Evolutionary conservation across 2,113 vertebrate genomes (phyloP).

Genomic region (Prinia subflava): DNA sequence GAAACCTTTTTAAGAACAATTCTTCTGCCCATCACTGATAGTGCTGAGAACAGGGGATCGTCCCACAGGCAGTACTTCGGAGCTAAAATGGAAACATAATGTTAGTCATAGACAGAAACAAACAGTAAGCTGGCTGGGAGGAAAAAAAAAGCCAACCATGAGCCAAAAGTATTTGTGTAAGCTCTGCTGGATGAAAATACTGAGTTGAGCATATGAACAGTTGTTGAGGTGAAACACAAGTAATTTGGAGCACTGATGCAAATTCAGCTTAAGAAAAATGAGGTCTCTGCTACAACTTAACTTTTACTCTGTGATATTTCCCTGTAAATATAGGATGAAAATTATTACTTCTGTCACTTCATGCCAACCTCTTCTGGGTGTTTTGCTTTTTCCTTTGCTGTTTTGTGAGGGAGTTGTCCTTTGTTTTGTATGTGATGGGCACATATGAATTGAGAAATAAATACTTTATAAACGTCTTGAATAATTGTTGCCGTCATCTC

Average conservation of each 20-base stretch:
- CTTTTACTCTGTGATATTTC: not conserved
- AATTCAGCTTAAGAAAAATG: not conserved
- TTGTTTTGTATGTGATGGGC: not conserved
- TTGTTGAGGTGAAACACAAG: not conserved
- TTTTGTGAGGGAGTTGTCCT: not conserved
- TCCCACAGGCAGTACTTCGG: not conserved
- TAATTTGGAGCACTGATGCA: not conserved
- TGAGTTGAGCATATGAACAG: not conserved
- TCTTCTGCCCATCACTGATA: not conserved
- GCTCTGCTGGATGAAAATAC: not conserved
- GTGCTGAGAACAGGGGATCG: not conserved
- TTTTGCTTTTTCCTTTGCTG: not conserved
- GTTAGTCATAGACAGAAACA: not conserved
- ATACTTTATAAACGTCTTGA: not conserved
- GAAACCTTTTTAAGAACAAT: not conserved
- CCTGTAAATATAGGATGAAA: not conserved
- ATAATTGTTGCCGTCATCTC: not conserved
- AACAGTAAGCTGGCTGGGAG: not conserved
- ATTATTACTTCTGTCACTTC: not conserved
- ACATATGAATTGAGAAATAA: not conserved
- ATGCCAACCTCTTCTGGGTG: not conserved
- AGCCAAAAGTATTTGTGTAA: not conserved
- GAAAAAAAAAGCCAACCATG: not conserved
- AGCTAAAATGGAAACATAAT: not conserved
- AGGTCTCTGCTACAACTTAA: not conserved